Evolutionary conservation across 2,113 vertebrate species (phyloP).

Genomic region (Psephotus haematonotus): DNA sequence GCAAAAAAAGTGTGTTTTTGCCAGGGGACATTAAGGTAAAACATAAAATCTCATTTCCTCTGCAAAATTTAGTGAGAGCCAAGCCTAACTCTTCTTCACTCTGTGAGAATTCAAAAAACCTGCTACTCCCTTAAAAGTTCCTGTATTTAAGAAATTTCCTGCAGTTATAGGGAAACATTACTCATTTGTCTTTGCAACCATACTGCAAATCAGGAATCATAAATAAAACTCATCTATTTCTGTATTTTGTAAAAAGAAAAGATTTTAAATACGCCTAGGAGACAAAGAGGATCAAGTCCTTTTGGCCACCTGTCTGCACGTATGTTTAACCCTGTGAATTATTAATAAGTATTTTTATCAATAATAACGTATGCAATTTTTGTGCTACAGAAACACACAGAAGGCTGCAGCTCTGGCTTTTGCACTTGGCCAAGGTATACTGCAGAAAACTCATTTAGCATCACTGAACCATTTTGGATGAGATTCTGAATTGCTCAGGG

Average conservation of each 20-base stretch:
- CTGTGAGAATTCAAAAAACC: not conserved
- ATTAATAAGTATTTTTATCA: slow-evolving; percentile 12
- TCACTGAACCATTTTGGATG: slow-evolving; percentile 15
- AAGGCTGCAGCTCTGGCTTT: not conserved
- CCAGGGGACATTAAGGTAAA: not conserved
- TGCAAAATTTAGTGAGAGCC: not conserved
- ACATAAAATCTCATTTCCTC: not conserved
- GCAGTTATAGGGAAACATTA: not conserved
- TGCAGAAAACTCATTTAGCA: slow-evolving; percentile 39
- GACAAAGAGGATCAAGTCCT: not conserved
- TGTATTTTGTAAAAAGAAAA: not conserved
- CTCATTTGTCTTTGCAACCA: not conserved
- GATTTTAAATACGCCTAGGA: not conserved
- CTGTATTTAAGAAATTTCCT: not conserved
- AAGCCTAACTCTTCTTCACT: not conserved
- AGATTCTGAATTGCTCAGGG: slow-evolving; percentile 24
- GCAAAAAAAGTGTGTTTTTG: not conserved
- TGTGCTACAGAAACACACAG: not conserved
- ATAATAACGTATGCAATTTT: not conserved
- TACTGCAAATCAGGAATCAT: not conserved
- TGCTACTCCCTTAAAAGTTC: not conserved
- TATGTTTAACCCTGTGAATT: not conserved
- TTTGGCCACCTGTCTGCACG: not conserved
- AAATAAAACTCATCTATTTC: not conserved
- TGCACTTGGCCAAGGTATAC: not conserved